Percentiles rank a stretch among this genome's conserved stretches.
Evolutionary conservation across 2,797 vertebrate genomes (phyloP).

Genomic region (Amniataba percoides): DNA sequence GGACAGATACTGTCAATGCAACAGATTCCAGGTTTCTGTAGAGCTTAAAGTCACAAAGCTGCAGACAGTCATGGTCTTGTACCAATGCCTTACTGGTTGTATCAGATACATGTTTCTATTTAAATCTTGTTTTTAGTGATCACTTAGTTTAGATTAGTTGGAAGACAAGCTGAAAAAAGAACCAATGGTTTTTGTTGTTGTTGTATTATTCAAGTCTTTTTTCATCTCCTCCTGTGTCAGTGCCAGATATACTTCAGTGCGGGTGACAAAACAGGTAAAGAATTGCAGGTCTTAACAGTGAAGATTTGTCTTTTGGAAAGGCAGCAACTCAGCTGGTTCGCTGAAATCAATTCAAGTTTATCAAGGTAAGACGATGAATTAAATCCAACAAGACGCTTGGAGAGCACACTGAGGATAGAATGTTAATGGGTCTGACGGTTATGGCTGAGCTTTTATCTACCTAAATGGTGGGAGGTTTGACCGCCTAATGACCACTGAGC

Average conservation of each 20-base stretch:
- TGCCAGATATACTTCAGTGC: neutral
- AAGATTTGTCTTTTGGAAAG: conserved; percentile 19
- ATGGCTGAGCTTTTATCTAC: conserved; percentile 41
- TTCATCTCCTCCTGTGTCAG: neutral
- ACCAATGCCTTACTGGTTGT: conserved; percentile 24
- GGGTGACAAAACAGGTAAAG: conserved; percentile 17
- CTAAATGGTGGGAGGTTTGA: conserved; percentile 43
- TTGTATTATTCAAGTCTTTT: neutral
- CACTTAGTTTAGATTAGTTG: conserved; percentile 19
- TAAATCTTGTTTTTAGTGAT: conserved; percentile 22
- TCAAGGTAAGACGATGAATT: conserved; percentile 45
- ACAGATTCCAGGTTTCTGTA: conserved; percentile 33
- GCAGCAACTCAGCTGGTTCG: conserved; percentile 24
- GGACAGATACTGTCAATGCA: conserved; percentile 41
- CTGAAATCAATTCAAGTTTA: conserved; percentile 39
- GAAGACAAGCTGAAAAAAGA: neutral
- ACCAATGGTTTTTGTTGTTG: neutral
- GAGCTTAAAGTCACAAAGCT: conserved; percentile 30
- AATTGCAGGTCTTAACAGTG: conserved; percentile 14
- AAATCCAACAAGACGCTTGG: conserved; percentile 37
- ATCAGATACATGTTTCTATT: conserved; percentile 31
- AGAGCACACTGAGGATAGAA: conserved; percentile 33
- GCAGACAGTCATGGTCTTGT: neutral
- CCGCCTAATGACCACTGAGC: conserved; percentile 50
- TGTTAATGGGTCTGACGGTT: conserved; percentile 46